Evolutionary conservation across 2,797 vertebrate species (phyloP), one percentile per base, ranked within the genome.

Genomic region (Gadopsis bispinosus): DNA sequence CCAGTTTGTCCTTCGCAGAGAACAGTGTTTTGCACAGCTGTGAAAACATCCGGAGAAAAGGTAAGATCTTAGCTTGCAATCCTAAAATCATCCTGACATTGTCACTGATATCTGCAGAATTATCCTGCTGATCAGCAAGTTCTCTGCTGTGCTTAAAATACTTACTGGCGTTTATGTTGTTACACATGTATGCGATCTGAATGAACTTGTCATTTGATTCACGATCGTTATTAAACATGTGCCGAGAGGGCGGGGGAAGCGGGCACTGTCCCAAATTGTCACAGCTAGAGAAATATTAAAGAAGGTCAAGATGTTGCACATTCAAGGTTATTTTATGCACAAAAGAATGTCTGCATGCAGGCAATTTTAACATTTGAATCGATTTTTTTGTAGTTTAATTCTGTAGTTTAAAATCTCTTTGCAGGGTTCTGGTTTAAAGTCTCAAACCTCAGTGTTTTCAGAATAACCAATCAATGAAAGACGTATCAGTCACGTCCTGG

Each of bases 201-300:
- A 75, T 0, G 9, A 50, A 60, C 7, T 0, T 0, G 1, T 51
- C 12, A 0, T 3, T 0, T 20, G 5, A 0, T 7, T 17, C 0
- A 5, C 26, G 26, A 26, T 26, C 26, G 26, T 26, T 26, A 26
- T 26, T 26, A 26, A 50, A 51, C 45, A 50, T 60, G 0, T 0
- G 0, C 1, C 0, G 0, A 5, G 13, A 0, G 14, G 31, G 20
- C 6, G 19, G 19, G 31, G 43, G 20, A 31, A 70, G 68, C 9
- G 14, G 20, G 72, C 62, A 74, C 4, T 3, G 1, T 39, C 29
- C 6, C 31, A 11, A 0, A 0, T 39, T 13, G 4, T 75, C 2
- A 67, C 56, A 68, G 20, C 65, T 76, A 0, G 16, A 47, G 37
- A 43, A 76, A 41, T 31, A 31, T 51, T 47, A 29, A n/a, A 39